phyloP scores from a whole-genome alignment of 2,797 vertebrate species.

The Bryconaethiops microstoma region DNA sequence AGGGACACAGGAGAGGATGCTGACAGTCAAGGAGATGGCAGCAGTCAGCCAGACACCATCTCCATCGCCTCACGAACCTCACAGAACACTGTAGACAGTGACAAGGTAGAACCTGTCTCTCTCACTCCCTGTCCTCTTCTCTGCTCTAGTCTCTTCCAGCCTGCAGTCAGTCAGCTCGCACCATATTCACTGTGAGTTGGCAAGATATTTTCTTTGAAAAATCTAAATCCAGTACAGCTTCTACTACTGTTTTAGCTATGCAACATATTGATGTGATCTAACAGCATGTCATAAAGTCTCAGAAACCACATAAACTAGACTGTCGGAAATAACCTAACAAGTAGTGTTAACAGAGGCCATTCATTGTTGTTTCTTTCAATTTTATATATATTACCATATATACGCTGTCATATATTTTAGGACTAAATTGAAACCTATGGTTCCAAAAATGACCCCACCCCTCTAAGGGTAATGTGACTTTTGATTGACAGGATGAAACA shows the following conservation, averaged over 20 bases:
- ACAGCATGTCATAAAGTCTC: not conserved
- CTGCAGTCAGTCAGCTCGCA: not conserved
- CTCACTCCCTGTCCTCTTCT: not conserved
- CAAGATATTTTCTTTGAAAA: too few species aligned
- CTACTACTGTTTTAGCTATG: not conserved
- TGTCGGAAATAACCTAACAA: not conserved
- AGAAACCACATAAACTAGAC: not conserved
- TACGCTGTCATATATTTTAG: not conserved
- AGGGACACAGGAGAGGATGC: constrained; percentile 92
- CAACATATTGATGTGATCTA: not conserved
- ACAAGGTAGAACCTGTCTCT: constrained; percentile 86
- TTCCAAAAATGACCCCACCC: constrained; percentile 31
- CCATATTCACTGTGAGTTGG: too few species aligned
- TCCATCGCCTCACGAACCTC: constrained; percentile 97
- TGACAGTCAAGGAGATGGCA: constrained; percentile 96
- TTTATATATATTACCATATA: too few species aligned
- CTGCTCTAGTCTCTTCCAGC: not conserved
- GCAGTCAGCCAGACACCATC: constrained; percentile 96
- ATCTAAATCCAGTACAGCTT: not conserved
- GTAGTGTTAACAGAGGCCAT: not conserved
- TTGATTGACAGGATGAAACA: constrained; percentile 63
- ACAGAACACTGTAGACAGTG: constrained; percentile 97
- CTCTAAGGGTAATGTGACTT: constrained; percentile 40
- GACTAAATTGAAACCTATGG: not conserved
- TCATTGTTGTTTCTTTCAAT: too few species aligned